Evolutionary conservation across 2,113 vertebrate species (phyloP).

Genomic region (Benthochromis sp.): DNA sequence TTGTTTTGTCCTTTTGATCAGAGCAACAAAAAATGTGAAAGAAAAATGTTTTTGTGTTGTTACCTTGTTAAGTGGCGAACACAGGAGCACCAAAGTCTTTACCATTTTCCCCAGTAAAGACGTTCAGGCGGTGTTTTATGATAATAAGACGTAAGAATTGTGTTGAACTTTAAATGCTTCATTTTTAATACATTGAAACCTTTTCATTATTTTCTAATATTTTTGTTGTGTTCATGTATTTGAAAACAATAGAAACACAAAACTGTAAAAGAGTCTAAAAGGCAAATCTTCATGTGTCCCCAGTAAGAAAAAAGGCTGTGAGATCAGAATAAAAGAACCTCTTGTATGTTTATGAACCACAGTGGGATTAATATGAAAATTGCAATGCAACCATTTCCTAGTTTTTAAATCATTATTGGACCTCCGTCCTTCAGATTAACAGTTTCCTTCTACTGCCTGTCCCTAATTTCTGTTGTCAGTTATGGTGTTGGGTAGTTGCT

Average conservation of each 20-base stretch:
- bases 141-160: not conserved
- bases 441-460: not conserved
- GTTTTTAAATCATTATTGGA: not conserved
- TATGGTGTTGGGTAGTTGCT: not conserved
- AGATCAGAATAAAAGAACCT: accelerated
- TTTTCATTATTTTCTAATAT: not conserved
- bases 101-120: not conserved
- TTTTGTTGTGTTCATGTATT: not conserved
- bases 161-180: not conserved
- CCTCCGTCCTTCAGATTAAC: not conserved
- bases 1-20: not conserved
- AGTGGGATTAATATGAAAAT: not conserved
- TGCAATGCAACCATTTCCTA: not conserved
- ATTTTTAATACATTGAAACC: not conserved
- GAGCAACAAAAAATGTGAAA: not conserved
- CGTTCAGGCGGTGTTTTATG: not conserved
- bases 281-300: not conserved
- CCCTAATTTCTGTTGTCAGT: not conserved
- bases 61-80: not conserved
- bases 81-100: not conserved
- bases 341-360: not conserved
- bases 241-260: not conserved
- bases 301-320: not conserved
- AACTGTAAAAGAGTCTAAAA: not conserved
- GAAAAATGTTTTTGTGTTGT: not conserved